Evolutionary conservation across 2,113 vertebrate genomes (phyloP).

Genomic region (Cairina moschata): DNA sequence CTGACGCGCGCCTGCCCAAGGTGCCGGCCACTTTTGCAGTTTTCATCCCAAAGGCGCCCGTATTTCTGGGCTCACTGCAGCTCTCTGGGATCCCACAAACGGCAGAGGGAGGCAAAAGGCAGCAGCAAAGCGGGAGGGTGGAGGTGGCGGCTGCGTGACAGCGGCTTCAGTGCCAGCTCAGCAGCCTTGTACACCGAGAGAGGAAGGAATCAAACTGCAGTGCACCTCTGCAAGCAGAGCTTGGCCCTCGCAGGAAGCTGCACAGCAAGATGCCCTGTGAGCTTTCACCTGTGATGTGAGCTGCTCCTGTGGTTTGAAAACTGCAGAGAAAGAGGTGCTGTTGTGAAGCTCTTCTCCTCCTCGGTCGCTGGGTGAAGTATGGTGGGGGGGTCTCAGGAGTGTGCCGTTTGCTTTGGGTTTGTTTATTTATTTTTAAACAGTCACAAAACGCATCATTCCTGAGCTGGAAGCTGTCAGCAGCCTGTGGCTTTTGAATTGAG

Average conservation of each 20-base stretch:
- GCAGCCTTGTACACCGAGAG: accelerated
- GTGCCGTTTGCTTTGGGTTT: neutral
- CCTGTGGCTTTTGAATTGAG: neutral
- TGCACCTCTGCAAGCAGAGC: neutral
- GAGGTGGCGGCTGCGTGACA: neutral
- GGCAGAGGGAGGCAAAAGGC: neutral
- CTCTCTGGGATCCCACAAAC: neutral
- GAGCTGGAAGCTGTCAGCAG: neutral
- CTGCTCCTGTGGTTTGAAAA: neutral
- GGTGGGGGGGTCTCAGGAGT: neutral
- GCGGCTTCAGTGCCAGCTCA: neutral
- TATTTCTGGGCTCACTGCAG: neutral
- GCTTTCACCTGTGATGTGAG: neutral
- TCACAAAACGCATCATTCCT: neutral
- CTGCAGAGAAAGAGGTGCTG: neutral
- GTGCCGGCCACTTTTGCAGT: neutral
- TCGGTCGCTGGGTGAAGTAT: neutral
- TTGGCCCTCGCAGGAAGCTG: neutral
- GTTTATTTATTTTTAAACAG: neutral
- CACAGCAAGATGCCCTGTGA: neutral
- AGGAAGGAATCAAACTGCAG: neutral
- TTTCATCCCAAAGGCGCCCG: neutral
- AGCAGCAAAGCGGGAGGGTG: neutral
- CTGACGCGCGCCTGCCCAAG: neutral
- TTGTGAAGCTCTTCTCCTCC: neutral